These are phyloP conservation scores for Mormyrops attenuatus DNA, from an alignment of 2,797 vertebrate genomes.

Conservation along the genomic window DNA sequence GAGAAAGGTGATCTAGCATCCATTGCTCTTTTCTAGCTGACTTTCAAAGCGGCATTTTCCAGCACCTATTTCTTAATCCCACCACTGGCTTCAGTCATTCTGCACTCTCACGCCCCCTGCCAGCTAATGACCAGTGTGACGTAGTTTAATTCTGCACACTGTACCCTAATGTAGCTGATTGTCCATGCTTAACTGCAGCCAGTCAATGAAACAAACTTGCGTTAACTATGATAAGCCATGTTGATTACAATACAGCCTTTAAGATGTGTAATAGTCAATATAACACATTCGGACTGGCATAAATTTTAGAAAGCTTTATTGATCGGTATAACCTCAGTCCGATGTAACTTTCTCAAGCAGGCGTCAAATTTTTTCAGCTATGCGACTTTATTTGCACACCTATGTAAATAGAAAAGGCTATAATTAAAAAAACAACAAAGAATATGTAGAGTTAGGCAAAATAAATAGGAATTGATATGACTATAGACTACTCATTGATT, in stretches of 20 bases:
- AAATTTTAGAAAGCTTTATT: slow-evolving; percentile 6
- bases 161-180: neutral
- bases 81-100: neutral
- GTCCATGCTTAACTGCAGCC: neutral
- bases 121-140: neutral
- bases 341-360: neutral
- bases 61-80: neutral
- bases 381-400: neutral
- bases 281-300: neutral
- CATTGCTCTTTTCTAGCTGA: neutral
- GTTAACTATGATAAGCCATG: neutral
- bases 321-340: neutral
- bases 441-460: neutral
- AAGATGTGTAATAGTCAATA: neutral
- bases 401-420: slow-evolving; percentile 2
- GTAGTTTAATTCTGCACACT: neutral
- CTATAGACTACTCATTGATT: neutral
- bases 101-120: neutral
- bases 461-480: neutral
- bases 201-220: neutral
- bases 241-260: neutral
- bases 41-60: neutral
- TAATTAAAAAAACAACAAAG: too few relatives aligned
- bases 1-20: neutral
- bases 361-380: neutral